phyloP scores from a whole-genome alignment of 2,888 invertebrate genomes.

The Portevinia maculata region DNA sequence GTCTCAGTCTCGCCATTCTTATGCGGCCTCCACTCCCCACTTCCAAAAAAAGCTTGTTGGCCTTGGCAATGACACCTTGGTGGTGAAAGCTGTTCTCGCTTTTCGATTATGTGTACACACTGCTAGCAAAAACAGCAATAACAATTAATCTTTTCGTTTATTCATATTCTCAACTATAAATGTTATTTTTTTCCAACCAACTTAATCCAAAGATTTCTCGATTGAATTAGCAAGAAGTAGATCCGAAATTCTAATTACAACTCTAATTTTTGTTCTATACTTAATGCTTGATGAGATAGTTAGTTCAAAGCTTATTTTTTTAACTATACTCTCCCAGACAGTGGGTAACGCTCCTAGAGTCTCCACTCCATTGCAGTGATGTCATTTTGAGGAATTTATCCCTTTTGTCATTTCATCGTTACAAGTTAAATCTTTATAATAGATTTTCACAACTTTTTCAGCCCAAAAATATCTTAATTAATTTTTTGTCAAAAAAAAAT shows the following conservation, averaged over 20 bases:
- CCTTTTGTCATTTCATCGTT: too few species aligned
- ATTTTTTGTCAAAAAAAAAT: too few species aligned
- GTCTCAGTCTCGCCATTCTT: slow-evolving; percentile 60
- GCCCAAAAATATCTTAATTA: too few species aligned
- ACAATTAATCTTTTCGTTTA: slow-evolving; percentile 36
- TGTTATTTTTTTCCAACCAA: slow-evolving; percentile 3
- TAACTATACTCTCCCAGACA: too few species aligned
- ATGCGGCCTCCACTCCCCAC: slow-evolving; percentile 45
- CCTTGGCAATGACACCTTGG: slow-evolving; percentile 74
- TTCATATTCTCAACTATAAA: slow-evolving; percentile 22
- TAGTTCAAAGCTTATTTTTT: slow-evolving; percentile 34
- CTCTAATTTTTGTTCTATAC: slow-evolving; percentile 22
- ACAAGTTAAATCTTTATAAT: too few species aligned
- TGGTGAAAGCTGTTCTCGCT: slow-evolving; percentile 73
- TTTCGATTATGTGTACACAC: slow-evolving; percentile 69
- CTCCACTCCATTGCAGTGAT: too few species aligned
- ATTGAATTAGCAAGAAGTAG: slow-evolving; percentile 5
- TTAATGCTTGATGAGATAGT: slow-evolving; percentile 43
- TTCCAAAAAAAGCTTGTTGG: slow-evolving; percentile 69
- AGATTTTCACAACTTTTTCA: too few species aligned
- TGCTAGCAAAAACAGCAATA: slow-evolving; percentile 53
- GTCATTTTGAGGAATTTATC: too few species aligned
- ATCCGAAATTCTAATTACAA: background rate
- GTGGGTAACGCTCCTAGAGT: too few species aligned
- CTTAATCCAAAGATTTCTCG: slow-evolving; percentile 28